Base-by-base conservation (phyloP, 2,888 invertebrate genomes). In the Epistrophe eligans region DNA sequence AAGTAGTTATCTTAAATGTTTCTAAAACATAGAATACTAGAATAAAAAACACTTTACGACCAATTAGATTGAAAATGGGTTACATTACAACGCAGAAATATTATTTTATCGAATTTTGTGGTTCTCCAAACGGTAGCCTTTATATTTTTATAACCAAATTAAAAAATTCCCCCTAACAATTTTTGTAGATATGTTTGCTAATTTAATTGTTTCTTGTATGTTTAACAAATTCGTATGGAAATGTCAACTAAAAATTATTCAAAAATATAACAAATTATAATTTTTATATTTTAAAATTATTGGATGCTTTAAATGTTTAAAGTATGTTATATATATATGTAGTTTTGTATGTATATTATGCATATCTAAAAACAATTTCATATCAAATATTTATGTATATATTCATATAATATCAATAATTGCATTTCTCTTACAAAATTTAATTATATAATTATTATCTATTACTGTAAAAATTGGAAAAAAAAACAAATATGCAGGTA, bases 301-400 rank as follows among this genome's bases (percentile, higher is more conserved):
- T 40, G 60, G 79, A 76, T 79, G 84, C 84, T 77, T 71, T 81
- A 67, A 48, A 66, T 52, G 72, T 58, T 35, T 73, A 62, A 73
- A 55, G 64, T 76, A 76, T 76, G 24, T 67, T 55, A 19, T 80
- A 72, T 73, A 73, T 77, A 62, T 85, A 81, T 85, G 81, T 85
- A 85, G 77, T 70, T 85, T 73, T 73, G 77, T 85, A 85, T 28
- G 71, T 72, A 73, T 84, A 73, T 24, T 24, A 24, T 77, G 85
- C 77, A 77, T 77, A 82, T 84, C 80, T 77, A 72, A 84, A 77
- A 72, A 80, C 77, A 76, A 77, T 84, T 76, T 55, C 76, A 84
- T 79, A 80, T 76, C 84, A 84, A 84, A 80, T 77, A 70, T 80
- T 70, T 70, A 74, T 70, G 71, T 76, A 74, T 83, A 15, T 15